Conservation (phyloP, 2,113 vertebrate genomes). For the Zapus hudsonius region DNA sequence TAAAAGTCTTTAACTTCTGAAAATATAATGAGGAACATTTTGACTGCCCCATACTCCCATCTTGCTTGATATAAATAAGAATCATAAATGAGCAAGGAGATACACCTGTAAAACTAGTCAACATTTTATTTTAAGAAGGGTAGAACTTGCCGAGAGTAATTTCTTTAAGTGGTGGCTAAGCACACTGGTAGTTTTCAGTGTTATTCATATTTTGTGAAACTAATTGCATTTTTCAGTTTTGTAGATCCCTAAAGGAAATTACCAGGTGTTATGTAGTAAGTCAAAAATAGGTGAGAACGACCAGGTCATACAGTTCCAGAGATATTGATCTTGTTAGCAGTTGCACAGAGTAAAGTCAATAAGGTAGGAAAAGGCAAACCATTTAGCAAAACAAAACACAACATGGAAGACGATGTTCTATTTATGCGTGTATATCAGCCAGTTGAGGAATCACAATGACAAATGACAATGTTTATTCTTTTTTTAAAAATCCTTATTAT, state of each 20-base stretch:
- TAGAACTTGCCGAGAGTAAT: constrained; percentile 4
- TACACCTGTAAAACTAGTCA: background rate
- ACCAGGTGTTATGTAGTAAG: background rate
- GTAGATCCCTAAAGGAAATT: background rate
- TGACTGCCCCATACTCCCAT: background rate
- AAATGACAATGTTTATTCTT: background rate
- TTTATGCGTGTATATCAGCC: background rate
- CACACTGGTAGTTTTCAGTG: background rate
- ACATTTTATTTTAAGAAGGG: background rate
- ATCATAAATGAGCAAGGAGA: background rate
- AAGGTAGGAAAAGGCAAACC: background rate
- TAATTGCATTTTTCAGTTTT: constrained; percentile 4
- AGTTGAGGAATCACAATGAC: background rate
- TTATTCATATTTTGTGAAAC: background rate
- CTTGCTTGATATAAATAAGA: background rate
- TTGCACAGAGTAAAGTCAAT: background rate
- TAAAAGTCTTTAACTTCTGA: background rate
- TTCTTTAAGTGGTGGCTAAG: background rate
- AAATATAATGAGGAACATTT: background rate
- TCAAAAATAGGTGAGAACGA: background rate
- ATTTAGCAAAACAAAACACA: background rate
- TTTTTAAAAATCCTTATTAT: no score
- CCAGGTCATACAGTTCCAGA: background rate
- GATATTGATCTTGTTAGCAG: background rate
- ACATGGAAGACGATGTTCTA: background rate